Evolutionary conservation across 2,797 vertebrate genomes (phyloP), one percentile per base, ranked within the genome.

Genomic region (Schizopygopsis malacanthus): DNA sequence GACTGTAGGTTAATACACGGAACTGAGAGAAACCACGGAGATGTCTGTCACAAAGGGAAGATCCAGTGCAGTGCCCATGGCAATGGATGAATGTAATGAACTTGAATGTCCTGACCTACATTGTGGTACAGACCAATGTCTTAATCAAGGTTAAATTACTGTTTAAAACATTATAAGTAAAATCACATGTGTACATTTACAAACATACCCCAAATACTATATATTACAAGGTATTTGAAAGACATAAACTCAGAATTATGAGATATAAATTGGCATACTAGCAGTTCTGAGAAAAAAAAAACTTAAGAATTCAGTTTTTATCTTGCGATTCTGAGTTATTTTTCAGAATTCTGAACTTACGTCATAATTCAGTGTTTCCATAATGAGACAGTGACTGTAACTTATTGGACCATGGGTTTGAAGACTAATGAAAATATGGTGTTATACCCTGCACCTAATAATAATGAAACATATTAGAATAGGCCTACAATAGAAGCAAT

Each of bases 21-120:
- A 39, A 37, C 18, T 16, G 25, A 47, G 39, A 63, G 25, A 73
- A 15, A 22, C 11, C 39, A 13, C 11, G 12, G 11, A 50, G 71
- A 83, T 73, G 33, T 77, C 33, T 52, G 33, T 79, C 75, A 78
- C 75, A 70, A 84, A 70, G 73, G n/a, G n/a, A 59, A 28, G 41
- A 59, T 33, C n/a, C n/a, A 43, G 10, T 54, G 50, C 73, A 76
- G 2, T 41, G 61, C 72, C 20, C 22, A 28, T 78, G 63, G 63
- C 83, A 33, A 65, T 41, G 16, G 33, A 56, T 69, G 63, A 8
- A 18, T 37, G 63, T 4, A 18, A 67, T 67, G 75, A 70, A 79
- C 83, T 33, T 78, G 75, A 43, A 78, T 69, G 28, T 28, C n/a
- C 45, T 33, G 75, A 84, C 73, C 83, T 70, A 54, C 61, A 41